phyloP scores from a whole-genome alignment of 2,113 vertebrate genomes.

The Pantherophis guttatus region DNA sequence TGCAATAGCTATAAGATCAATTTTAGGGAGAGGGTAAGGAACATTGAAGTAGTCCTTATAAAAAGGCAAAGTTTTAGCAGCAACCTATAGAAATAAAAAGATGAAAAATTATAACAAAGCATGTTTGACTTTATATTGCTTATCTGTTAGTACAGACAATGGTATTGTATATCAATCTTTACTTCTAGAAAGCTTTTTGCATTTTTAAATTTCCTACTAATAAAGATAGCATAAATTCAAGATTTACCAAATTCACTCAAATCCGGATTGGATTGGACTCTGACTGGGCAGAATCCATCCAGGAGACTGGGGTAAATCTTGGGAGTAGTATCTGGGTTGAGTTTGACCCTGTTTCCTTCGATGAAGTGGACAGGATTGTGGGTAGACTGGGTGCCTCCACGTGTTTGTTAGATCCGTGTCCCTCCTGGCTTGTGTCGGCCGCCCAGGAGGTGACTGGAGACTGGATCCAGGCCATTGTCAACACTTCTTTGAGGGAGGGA shows the following conservation, averaged over 20 bases:
- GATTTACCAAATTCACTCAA: neutral
- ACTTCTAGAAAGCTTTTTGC: neutral
- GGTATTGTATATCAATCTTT: neutral
- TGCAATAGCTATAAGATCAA: constrained; percentile 99
- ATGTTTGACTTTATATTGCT: neutral
- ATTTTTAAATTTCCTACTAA: neutral
- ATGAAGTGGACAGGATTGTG: too few relatives aligned
- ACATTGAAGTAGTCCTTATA: constrained; percentile 99
- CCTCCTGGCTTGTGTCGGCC: too few relatives aligned
- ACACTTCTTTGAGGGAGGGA: too few relatives aligned
- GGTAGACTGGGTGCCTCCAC: too few relatives aligned
- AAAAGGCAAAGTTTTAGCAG: constrained; percentile 98
- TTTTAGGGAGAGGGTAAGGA: constrained; percentile 98
- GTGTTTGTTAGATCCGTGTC: too few relatives aligned
- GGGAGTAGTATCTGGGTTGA: too few relatives aligned
- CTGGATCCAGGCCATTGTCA: too few relatives aligned
- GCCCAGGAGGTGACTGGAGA: too few relatives aligned
- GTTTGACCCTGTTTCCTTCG: too few relatives aligned
- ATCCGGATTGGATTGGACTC: too few relatives aligned
- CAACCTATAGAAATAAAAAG: constrained; percentile 80
- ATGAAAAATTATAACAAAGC: constrained; percentile 40
- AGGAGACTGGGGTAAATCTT: too few relatives aligned
- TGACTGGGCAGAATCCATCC: too few relatives aligned
- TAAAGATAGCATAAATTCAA: neutral
- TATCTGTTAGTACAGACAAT: neutral